These are phyloP conservation scores for Calycopis cecrops DNA, from an alignment of 1,140 invertebrate species.

Conservation along the genomic window DNA sequence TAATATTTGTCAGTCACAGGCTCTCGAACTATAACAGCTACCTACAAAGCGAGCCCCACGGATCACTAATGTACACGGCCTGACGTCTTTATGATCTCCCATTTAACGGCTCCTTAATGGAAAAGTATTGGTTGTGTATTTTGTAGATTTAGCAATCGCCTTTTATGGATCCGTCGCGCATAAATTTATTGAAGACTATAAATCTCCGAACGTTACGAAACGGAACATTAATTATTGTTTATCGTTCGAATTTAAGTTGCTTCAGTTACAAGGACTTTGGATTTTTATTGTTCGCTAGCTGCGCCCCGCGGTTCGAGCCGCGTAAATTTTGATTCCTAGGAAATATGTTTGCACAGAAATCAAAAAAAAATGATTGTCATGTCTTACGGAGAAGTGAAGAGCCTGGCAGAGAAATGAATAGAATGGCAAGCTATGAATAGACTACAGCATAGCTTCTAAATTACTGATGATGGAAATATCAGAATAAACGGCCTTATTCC, in stretches of 20 bases:
- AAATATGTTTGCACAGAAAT: no score
- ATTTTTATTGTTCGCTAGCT: background rate
- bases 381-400: no score
- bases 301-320: background rate
- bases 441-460: no score
- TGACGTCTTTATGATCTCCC: slow-evolving; percentile 20
- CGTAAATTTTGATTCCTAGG: no score
- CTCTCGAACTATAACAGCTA: slow-evolving; percentile 1
- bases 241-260: background rate
- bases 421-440: no score
- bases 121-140: slow-evolving; percentile 17
- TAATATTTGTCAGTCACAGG: background rate
- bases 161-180: slow-evolving; percentile 3
- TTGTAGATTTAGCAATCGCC: slow-evolving; percentile 12
- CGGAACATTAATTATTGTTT: background rate
- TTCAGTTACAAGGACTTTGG: background rate
- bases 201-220: slow-evolving; percentile 7
- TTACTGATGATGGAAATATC: no score
- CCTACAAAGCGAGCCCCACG: background rate
- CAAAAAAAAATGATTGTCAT: no score
- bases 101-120: slow-evolving; percentile 19
- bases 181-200: slow-evolving; percentile 12
- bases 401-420: no score
- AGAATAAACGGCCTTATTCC: no score
- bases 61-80: slow-evolving; percentile 15